Evolutionary conservation across 2,797 vertebrate species (phyloP).

Genomic region (Poecilia wingei): DNA sequence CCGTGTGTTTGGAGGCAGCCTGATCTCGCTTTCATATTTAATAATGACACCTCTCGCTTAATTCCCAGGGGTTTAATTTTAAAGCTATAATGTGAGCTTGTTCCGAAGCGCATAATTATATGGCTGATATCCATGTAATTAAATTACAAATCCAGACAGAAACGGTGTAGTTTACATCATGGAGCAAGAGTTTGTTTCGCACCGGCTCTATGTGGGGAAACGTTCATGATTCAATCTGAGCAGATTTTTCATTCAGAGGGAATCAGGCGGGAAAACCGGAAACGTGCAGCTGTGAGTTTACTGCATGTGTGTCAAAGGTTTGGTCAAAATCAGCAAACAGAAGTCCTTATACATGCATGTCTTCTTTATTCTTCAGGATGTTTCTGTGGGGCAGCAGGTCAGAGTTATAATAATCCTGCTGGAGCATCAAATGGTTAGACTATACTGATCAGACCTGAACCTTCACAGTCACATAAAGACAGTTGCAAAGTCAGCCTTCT

Average conservation of each 20-base stretch:
- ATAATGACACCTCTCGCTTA: slow-evolving; percentile 51
- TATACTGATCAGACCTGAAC: too few relatives aligned
- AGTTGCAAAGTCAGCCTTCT: too few relatives aligned
- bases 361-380: not conserved
- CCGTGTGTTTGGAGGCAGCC: slow-evolving; percentile 13
- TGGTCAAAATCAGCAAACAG: slow-evolving; percentile 23
- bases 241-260: slow-evolving; percentile 58
- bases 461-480: too few relatives aligned
- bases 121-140: slow-evolving; percentile 46
- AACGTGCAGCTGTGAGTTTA: slow-evolving; percentile 7
- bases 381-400: not conserved
- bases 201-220: slow-evolving; percentile 51
- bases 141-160: slow-evolving; percentile 20
- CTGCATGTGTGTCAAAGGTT: slow-evolving; percentile 18
- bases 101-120: slow-evolving; percentile 32
- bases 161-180: slow-evolving; percentile 33
- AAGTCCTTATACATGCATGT: not conserved
- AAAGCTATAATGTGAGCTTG: slow-evolving; percentile 36
- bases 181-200: slow-evolving; percentile 49
- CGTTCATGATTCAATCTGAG: slow-evolving; percentile 60
- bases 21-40: slow-evolving; percentile 47
- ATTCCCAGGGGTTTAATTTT: slow-evolving; percentile 24
- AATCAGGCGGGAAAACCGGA: slow-evolving; percentile 39
- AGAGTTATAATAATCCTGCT: not conserved
- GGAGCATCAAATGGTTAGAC: not conserved